Conservation (phyloP, 2,888 invertebrate species). For the Yponomeuta malinellus region DNA sequence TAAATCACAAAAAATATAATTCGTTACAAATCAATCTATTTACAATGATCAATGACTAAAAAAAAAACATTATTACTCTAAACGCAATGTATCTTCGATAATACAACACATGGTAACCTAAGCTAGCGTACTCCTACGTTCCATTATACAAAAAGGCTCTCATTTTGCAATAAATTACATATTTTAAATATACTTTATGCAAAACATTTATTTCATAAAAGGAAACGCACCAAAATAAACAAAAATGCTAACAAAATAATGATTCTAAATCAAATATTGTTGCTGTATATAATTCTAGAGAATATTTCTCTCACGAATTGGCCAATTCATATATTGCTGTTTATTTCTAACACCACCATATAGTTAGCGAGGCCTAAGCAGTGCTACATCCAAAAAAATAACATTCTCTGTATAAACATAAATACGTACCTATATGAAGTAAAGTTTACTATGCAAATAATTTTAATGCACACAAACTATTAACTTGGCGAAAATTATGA, state of each 20-base stretch:
- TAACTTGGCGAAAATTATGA: constrained; percentile 10
- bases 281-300: neutral
- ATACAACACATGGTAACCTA: constrained; percentile 29
- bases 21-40: constrained; percentile 57
- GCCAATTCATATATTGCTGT: neutral
- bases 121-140: constrained; percentile 21
- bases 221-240: constrained; percentile 11
- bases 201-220: constrained; percentile 12
- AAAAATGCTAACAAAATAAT: constrained; percentile 18
- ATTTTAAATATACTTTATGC: neutral
- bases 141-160: constrained; percentile 11
- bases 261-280: constrained; percentile 15
- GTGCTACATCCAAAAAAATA: too few species aligned
- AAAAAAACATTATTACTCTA: constrained; percentile 28
- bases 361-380: neutral
- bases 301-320: neutral
- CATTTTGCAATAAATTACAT: constrained; percentile 18
- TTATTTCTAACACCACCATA: neutral
- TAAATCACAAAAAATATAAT: constrained; percentile 71
- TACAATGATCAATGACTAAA: constrained; percentile 54
- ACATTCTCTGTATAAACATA: neutral
- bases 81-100: constrained; percentile 17
- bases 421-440: constrained; percentile 6
- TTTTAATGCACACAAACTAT: neutral
- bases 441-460: constrained; percentile 3